A percentile compares a stretch with the other conserved stretches of the same genome.
Conservation (phyloP, 2,797 vertebrate genomes). For the Brachyalestes nurse region DNA sequence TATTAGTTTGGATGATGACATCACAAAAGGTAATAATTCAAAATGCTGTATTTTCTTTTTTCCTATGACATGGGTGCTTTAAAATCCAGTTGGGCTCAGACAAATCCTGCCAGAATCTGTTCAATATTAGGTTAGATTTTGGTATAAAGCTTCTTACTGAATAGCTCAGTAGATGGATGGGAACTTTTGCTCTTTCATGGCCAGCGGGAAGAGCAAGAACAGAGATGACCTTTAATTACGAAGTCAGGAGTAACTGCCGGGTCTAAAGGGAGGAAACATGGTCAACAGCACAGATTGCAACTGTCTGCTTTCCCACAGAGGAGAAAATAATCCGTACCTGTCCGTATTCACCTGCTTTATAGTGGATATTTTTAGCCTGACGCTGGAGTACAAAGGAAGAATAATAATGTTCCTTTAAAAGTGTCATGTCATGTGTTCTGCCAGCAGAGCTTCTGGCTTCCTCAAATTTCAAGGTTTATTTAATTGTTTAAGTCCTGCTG, state of each 20-base stretch:
- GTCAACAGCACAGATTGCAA: neutral
- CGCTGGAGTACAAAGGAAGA: neutral
- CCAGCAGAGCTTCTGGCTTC: neutral
- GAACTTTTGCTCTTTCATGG: neutral
- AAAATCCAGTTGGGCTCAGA: neutral
- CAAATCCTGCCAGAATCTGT: neutral
- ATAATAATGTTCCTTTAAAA: neutral
- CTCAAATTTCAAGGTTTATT: neutral
- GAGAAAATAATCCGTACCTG: neutral
- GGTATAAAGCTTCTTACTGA: neutral
- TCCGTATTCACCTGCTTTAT: neutral
- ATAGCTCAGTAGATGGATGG: neutral
- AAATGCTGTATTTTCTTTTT: neutral
- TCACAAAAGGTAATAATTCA: neutral
- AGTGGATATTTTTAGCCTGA: constrained; percentile 9
- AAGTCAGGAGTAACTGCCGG: constrained; percentile 2
- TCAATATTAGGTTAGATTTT: neutral
- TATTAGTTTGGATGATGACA: neutral
- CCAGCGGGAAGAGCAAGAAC: neutral
- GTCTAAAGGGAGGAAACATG: neutral
- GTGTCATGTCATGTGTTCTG: neutral
- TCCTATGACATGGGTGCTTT: neutral
- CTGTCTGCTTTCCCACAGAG: neutral
- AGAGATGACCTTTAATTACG: constrained; percentile 13
- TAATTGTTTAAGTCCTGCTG: neutral